Conservation (phyloP, 2,113 vertebrate species). For the Ptychochromis oligacanthus region DNA sequence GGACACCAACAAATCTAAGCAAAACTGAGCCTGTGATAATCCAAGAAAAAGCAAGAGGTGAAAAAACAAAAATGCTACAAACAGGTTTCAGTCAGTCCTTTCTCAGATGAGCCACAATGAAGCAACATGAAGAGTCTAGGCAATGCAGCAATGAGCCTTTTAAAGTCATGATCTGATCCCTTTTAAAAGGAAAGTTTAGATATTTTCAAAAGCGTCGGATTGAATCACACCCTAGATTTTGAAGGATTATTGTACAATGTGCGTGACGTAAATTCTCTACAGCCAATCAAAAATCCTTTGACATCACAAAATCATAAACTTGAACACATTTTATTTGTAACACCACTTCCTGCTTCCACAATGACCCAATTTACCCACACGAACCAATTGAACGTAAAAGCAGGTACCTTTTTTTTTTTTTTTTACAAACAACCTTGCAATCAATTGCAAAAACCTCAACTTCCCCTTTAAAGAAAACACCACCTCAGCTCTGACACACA, state of each 20-base stretch:
- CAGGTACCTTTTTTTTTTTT: not conserved
- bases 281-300: slow-evolving; percentile 13
- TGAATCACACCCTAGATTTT: not conserved
- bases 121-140: slow-evolving; percentile 27
- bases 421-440: not conserved
- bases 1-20: slow-evolving; percentile 41
- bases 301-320: not conserved
- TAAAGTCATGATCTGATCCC: not conserved
- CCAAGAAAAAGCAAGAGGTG: slow-evolving; percentile 3
- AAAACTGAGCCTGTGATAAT: slow-evolving; percentile 38
- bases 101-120: slow-evolving; percentile 42
- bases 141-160: not conserved
- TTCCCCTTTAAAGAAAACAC: slow-evolving; percentile 37
- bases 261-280: not conserved
- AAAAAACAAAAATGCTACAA: slow-evolving; percentile 24
- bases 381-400: slow-evolving; percentile 18
- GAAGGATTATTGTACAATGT: not conserved
- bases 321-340: slow-evolving; percentile 27
- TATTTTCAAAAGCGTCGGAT: not conserved
- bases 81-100: slow-evolving; percentile 33
- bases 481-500: not conserved
- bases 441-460: not conserved
- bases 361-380: not conserved
- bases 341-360: slow-evolving; percentile 29
- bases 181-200: slow-evolving; percentile 18